phyloP scores from a whole-genome alignment of 1,140 invertebrate species.

The Mya arenaria region DNA sequence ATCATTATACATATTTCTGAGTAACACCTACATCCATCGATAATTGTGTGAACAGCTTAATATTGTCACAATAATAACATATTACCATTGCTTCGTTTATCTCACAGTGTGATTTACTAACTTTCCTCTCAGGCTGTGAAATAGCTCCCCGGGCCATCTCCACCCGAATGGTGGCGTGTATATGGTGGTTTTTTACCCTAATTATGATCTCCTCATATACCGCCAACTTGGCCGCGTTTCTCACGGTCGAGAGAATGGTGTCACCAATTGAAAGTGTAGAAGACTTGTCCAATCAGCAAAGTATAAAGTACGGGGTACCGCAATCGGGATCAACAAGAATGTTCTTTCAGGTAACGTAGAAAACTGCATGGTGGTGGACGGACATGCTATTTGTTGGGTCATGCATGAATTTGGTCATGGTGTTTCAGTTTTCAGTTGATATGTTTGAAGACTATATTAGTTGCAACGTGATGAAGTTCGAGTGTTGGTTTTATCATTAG shows the following conservation, averaged over 20 bases:
- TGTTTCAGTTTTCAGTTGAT: too few relatives aligned
- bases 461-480: too few relatives aligned
- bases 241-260: conserved; percentile 96
- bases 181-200: conserved; percentile 99
- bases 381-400: too few relatives aligned
- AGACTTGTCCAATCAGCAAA: conserved; percentile 95
- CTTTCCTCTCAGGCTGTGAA: conserved; percentile 75
- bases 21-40: not conserved
- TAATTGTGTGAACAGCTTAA: not conserved
- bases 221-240: conserved; percentile 97
- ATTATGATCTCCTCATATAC: conserved; percentile 99
- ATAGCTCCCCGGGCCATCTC: conserved; percentile 86
- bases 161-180: conserved; percentile 96
- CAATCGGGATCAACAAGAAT: conserved; percentile 93
- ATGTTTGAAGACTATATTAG: too few relatives aligned
- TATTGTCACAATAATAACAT: not conserved
- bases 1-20: too few relatives aligned
- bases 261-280: conserved; percentile 97
- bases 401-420: too few relatives aligned
- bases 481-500: too few relatives aligned
- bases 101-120: too few relatives aligned
- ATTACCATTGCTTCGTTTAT: not conserved
- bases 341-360: conserved; percentile 89
- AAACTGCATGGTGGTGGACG: too few relatives aligned
- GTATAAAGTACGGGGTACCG: conserved; percentile 96